Base-by-base conservation (phyloP, 2,113 vertebrate genomes). In the Austrofundulus limnaeus region DNA sequence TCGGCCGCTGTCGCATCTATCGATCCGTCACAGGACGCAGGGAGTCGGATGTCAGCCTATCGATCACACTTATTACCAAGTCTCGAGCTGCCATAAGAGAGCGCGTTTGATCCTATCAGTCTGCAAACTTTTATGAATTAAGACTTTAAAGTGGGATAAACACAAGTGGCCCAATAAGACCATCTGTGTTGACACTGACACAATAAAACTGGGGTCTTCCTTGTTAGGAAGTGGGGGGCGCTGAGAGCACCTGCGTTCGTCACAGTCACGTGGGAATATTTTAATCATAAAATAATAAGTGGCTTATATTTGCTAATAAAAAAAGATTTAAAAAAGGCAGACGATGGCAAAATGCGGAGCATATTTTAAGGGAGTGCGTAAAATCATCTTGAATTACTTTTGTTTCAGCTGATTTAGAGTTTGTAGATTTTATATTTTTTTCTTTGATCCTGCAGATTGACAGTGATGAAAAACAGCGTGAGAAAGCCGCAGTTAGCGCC, bases 1-100 rank as follows among this genome's bases (percentile, higher is more conserved):
- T 60, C 72, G 45, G 80, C 80, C 63, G 76, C 81, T 87, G 82
- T 87, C 82, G 82, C 80, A 82, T 75, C 65, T 85, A 91, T 91
- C 82, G 88, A 91, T 88, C 82, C 54, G 84, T 90, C 82, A 87
- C 80, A 81, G 71, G 80, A 85, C 76, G 74, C 86, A 63, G 78
- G 51, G 84, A 83, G 89, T 89, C 78, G 83, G 85, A 87, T 90
- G 81, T 88, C 85, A 80, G 52, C 50, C 2, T 84, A 90, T 89
- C 76, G 87, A 89, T 91, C 83, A 75, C 68, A 68, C 84, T n/a
- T 78, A 57, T 86, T 84, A 87, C 72, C 84, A 85, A 84, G 83
- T 83, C 66, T 62, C 13, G 43, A 54, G 47, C 37, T 25, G 66
- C 55, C 55, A 53, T 25, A 45, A 61, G 55, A 74, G 37, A n/a